Conservation (phyloP, 2,888 invertebrate genomes). For the Physocephala rufipes region DNA sequence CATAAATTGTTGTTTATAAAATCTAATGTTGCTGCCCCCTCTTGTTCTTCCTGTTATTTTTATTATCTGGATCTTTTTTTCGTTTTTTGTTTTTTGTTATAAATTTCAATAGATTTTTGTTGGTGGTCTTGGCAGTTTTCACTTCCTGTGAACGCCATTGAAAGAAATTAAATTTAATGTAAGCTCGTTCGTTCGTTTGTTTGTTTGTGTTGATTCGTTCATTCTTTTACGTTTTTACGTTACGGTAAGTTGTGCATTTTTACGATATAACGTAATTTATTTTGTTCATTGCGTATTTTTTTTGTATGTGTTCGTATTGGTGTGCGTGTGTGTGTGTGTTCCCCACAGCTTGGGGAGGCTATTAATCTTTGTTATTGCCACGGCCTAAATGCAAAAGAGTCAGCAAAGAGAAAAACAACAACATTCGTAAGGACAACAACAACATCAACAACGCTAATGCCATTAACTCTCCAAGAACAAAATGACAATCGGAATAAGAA, state of each 20-base stretch:
- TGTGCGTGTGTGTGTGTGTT: constrained; percentile 43
- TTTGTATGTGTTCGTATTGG: constrained; percentile 43
- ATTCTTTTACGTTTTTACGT: too few species aligned
- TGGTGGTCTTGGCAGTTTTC: not conserved
- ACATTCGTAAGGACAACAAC: not conserved
- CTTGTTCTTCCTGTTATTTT: constrained; percentile 31
- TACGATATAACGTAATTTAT: constrained; percentile 57
- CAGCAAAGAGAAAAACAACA: constrained; percentile 33
- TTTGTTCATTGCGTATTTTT: constrained; percentile 60
- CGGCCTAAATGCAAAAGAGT: constrained; percentile 34
- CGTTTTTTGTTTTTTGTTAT: constrained; percentile 1
- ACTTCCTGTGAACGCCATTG: constrained; percentile 18
- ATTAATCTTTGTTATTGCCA: constrained; percentile 62
- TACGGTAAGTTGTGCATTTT: constrained; percentile 53
- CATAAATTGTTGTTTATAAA: constrained; percentile 22
- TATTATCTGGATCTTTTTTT: constrained; percentile 19
- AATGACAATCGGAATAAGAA: too few species aligned
- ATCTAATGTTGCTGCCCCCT: constrained; percentile 20
- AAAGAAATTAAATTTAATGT: too few species aligned
- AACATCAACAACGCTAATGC: not conserved
- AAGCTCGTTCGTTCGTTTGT: too few species aligned
- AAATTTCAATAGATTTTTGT: not conserved
- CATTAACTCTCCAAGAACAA: not conserved
- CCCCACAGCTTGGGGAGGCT: constrained; percentile 43
- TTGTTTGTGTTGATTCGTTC: too few species aligned